These are phyloP conservation scores for Corythaeola cristata DNA, from an alignment of 2,113 vertebrate genomes.

Conservation along the genomic window DNA sequence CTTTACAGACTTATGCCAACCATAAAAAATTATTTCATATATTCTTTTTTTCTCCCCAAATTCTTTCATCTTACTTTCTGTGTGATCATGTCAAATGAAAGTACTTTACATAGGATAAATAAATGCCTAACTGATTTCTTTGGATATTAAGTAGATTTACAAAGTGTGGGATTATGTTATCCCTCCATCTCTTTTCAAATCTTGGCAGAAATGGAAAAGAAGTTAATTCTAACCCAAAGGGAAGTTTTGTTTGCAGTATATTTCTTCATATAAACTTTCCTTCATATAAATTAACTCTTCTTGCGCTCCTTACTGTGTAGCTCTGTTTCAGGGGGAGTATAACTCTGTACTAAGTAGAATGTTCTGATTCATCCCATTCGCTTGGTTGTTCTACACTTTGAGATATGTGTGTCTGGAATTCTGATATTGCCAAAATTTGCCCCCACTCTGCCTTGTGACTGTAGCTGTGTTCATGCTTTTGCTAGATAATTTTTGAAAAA, in stretches of 20 bases:
- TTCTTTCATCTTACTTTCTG: neutral
- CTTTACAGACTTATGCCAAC: neutral
- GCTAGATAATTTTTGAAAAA: neutral
- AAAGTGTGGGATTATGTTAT: neutral
- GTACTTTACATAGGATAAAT: neutral
- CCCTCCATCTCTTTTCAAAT: neutral
- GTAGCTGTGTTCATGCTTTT: neutral
- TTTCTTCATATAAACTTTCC: neutral
- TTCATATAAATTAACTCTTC: neutral
- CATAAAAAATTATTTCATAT: neutral
- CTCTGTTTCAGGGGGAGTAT: neutral
- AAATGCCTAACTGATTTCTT: neutral
- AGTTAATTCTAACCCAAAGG: neutral
- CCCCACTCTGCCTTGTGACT: neutral
- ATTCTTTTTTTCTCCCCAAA: rapidly evolving
- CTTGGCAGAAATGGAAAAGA: neutral
- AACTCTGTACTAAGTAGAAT: neutral
- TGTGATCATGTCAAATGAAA: neutral
- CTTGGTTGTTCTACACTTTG: rapidly evolving
- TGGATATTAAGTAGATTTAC: neutral
- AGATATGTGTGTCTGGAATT: neutral
- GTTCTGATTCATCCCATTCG: neutral
- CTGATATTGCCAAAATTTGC: neutral
- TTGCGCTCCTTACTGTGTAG: neutral
- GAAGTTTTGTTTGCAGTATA: neutral